These are phyloP conservation scores for Perognathus longimembris DNA, from an alignment of 2,113 vertebrate genomes.

Conservation along the genomic window DNA sequence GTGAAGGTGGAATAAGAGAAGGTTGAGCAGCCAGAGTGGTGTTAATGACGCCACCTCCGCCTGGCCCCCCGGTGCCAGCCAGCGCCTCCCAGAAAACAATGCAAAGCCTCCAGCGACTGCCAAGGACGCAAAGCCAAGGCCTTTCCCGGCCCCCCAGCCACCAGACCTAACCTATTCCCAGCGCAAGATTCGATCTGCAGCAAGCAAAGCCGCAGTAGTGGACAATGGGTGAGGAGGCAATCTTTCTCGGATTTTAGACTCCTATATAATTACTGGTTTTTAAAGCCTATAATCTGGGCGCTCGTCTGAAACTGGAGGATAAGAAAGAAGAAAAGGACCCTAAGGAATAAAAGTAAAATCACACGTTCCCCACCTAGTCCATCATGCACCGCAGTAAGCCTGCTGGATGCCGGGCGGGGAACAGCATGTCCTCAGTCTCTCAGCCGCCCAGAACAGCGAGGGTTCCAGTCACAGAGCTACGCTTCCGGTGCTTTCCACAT, in stretches of 20 bases:
- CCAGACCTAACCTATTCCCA: fast-evolving
- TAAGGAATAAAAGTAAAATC: fast-evolving
- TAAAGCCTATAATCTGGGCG: background rate
- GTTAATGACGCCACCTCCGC: background rate
- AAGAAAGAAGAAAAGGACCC: background rate
- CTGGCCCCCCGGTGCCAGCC: too few species aligned
- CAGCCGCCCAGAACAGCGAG: background rate
- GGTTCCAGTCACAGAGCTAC: fast-evolving
- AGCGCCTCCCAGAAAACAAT: background rate
- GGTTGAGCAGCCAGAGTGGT: too few species aligned
- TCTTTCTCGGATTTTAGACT: too few species aligned
- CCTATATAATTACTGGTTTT: fast-evolving
- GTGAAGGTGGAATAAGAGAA: fast-evolving
- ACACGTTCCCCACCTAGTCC: too few species aligned
- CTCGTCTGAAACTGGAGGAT: background rate
- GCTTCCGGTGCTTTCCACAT: fast-evolving
- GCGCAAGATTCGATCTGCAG: background rate
- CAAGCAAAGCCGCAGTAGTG: fast-evolving
- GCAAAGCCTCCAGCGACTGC: too few species aligned
- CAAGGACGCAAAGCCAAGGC: fast-evolving
- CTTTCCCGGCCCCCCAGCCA: fast-evolving
- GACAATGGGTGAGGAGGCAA: background rate
- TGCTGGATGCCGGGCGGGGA: too few species aligned
- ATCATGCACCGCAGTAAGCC: fast-evolving
- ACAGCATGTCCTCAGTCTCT: fast-evolving